Evolutionary conservation across 2,797 vertebrate species (phyloP), one percentile per base, ranked within the genome.

Genomic region (Vultur gryphus): DNA sequence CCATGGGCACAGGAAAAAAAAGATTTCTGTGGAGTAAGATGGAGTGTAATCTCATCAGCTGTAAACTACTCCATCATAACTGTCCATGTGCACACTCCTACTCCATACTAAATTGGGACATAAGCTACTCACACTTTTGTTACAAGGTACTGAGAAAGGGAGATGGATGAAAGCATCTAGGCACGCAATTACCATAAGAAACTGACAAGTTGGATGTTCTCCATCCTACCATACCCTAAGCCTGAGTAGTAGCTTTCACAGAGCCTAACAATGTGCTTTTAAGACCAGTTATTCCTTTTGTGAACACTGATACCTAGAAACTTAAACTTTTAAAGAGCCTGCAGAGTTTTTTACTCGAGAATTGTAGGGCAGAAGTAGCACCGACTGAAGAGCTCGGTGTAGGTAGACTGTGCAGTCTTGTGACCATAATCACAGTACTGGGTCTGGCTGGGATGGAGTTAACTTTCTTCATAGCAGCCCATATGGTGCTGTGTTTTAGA

Each of bases 41-140:
- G 11, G 59, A 93, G 83, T 43, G 37, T 49, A 93, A 69, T 79
- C 62, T 89, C 65, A 79, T 70, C 54, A 90, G 49, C 84, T 89
- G 73, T 82, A 94, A 92, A 86, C 69, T 93, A 95, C 84, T 91
- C 91, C 33, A 92, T 76, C 73, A 39, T 62, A 89, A 87, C 54
- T 82, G 88, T 49, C 69, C 77, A 66, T 58, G 88, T 87, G 80
- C 55, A n/a, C 31, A 87, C 93, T 95, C 86, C 89, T 87, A 94
- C 90, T 89, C 81, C 44, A 31, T 83, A 37, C 90, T 95, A 95
- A 94, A 93, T 54, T 0, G 2, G 43, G 81, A 93, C 31, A 71
- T 28, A 93, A 92, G 76, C 66, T 87, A 90, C 71, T 93, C 77
- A 23, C 43, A 51, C 46, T 73, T 83, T 51, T 72, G 19, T 87